Evolutionary conservation across 2,888 invertebrate genomes (phyloP).

Genomic region (Acronicta alni): DNA sequence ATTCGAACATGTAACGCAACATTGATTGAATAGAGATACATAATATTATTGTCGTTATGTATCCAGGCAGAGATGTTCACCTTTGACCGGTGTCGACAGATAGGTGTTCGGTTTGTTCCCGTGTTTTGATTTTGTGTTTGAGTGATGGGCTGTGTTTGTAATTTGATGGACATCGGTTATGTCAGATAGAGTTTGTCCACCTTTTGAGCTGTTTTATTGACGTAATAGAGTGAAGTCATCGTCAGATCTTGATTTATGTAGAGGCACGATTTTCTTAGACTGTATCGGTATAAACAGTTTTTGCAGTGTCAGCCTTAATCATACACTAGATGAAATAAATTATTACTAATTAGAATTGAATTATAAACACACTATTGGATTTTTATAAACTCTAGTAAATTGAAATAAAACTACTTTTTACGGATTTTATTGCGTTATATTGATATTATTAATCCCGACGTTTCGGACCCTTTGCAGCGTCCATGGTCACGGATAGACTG

Average conservation of each 20-base stretch:
- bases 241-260: constrained; percentile 1
- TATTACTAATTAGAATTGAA: too few species aligned
- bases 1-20: constrained; percentile 80
- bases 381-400: too few species aligned
- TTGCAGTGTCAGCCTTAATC: background rate
- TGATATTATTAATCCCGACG: too few species aligned
- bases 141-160: constrained; percentile 56
- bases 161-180: constrained; percentile 53
- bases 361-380: too few species aligned
- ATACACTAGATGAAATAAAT: too few species aligned
- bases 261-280: background rate
- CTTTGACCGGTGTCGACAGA: constrained; percentile 80
- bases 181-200: constrained; percentile 55
- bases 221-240: constrained; percentile 32
- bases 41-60: constrained; percentile 81
- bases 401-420: too few species aligned
- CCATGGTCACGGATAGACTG: too few species aligned
- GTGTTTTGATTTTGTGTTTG: constrained; percentile 55
- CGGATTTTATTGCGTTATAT: too few species aligned
- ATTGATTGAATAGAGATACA: constrained; percentile 88
- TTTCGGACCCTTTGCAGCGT: too few species aligned
- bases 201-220: constrained; percentile 24
- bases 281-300: background rate
- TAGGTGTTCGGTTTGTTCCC: constrained; percentile 62
- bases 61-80: constrained; percentile 77